Conservation (phyloP, 2,797 vertebrate genomes). For the Glossophaga mutica region DNA sequence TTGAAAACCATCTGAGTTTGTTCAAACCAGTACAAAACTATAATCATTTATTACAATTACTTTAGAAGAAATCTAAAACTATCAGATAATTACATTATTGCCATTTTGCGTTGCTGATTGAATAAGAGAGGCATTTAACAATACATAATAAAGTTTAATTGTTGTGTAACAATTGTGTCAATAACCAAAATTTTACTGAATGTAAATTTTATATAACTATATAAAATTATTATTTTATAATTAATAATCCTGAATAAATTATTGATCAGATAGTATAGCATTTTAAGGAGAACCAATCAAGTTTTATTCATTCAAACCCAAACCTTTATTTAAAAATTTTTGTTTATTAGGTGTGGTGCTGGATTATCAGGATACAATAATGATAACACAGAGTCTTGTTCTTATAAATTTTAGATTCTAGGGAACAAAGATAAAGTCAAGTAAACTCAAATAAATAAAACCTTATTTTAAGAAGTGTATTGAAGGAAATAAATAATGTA, state of each 20-base stretch:
- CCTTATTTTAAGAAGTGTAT: background rate
- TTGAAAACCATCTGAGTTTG: background rate
- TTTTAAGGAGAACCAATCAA: background rate
- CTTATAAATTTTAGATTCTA: background rate
- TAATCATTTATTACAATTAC: background rate
- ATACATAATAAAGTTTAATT: background rate
- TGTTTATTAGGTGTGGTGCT: background rate
- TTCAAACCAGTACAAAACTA: background rate
- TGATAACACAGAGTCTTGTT: background rate
- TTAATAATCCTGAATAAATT: background rate
- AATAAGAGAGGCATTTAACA: background rate
- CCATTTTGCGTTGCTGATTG: background rate
- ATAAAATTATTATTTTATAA: background rate
- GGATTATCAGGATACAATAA: background rate
- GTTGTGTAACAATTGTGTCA: background rate
- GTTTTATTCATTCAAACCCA: background rate
- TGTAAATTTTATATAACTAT: background rate
- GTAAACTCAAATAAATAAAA: background rate
- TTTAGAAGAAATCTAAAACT: background rate
- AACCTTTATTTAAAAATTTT: background rate
- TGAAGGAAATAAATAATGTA: background rate
- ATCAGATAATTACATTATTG: background rate
- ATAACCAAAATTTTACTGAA: background rate
- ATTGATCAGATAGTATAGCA: background rate
- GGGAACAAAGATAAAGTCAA: background rate